Evolutionary conservation across 2,113 vertebrate genomes (phyloP).

Genomic region (Rhea pennata): DNA sequence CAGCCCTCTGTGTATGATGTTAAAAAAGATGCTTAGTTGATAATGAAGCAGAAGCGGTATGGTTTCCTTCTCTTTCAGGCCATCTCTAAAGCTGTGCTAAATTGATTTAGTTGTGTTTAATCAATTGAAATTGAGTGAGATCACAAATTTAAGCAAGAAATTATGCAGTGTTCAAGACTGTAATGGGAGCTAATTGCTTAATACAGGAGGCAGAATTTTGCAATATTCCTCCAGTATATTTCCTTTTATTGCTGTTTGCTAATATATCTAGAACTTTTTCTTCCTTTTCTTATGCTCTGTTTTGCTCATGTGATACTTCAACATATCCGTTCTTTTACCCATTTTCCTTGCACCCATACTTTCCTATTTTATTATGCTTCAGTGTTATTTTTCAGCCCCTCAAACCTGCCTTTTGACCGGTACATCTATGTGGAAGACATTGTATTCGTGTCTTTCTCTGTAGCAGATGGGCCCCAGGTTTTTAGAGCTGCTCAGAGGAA

Average conservation of each 20-base stretch:
- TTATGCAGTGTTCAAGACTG: neutral
- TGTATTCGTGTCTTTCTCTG: neutral
- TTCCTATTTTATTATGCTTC: neutral
- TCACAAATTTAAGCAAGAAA: neutral
- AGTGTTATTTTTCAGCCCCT: neutral
- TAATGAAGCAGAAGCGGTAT: neutral
- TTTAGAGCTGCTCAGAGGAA: accelerated
- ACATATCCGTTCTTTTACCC: neutral
- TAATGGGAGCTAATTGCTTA: neutral
- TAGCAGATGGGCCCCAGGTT: neutral
- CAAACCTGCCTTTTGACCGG: neutral
- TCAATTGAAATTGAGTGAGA: slow-evolving; percentile 3
- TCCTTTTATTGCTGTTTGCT: neutral
- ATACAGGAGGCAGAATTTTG: neutral
- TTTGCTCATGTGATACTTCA: neutral
- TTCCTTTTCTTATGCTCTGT: neutral
- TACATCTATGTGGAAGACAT: neutral
- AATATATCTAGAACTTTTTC: neutral
- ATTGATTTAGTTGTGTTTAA: neutral
- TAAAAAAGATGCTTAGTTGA: neutral
- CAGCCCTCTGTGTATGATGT: neutral
- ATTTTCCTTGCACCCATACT: neutral
- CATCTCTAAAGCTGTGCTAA: neutral
- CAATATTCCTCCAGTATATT: neutral
- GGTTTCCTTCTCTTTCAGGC: neutral